Conservation (phyloP, 2,888 invertebrate species). For the Ferrisia virgata region DNA sequence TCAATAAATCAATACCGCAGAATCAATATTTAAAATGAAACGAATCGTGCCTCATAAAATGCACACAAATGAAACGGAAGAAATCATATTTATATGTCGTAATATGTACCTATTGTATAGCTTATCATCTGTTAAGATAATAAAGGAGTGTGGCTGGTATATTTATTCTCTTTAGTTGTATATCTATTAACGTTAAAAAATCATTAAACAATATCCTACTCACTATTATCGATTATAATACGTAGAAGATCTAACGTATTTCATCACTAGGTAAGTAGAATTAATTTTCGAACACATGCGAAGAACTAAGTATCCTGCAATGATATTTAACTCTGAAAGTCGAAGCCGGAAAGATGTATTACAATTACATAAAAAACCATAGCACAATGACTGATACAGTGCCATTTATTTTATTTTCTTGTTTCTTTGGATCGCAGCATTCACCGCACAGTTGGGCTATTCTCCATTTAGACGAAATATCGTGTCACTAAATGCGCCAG, state of each 20-base stretch:
- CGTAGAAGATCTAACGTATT: background rate
- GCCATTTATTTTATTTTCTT: slow-evolving; percentile 23
- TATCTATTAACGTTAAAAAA: background rate
- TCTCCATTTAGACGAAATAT: background rate
- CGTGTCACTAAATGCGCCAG: background rate
- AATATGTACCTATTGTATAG: background rate
- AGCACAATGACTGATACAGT: background rate
- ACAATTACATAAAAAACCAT: background rate
- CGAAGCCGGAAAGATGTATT: background rate
- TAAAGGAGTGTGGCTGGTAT: background rate
- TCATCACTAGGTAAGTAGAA: background rate
- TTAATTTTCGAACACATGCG: background rate
- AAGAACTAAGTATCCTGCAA: background rate
- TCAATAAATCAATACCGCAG: background rate
- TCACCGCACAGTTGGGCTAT: background rate
- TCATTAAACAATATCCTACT: background rate
- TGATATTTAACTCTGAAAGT: background rate
- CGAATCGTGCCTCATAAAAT: no score
- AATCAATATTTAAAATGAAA: background rate
- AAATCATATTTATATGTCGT: background rate
- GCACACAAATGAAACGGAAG: background rate
- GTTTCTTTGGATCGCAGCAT: background rate
- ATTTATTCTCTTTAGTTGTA: no score
- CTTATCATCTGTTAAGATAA: background rate
- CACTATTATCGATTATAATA: no score